Base-by-base conservation (phyloP, 2,797 vertebrate genomes). In the Xenopus petersii region DNA sequence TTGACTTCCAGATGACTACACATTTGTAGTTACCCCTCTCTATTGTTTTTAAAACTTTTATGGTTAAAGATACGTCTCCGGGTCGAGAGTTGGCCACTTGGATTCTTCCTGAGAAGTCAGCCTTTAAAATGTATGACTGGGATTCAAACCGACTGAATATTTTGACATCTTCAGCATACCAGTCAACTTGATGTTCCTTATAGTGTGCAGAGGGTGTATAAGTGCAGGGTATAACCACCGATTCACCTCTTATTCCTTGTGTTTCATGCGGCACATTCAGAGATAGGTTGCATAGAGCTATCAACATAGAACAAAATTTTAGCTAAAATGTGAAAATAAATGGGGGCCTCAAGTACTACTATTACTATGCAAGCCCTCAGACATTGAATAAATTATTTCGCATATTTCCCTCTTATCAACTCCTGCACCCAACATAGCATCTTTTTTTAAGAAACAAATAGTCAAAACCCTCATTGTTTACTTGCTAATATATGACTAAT, bases 191-290 rank as follows among this genome's bases (percentile, higher is more conserved):
- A 12, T 8, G 2, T 47, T 62, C 56, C 3, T 24, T 21, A 42
- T 67, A 64, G 10, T 26, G 6, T 16, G 15, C 11, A 12, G 56
- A 62, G 8, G 70, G 56, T 4, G n/a, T 47, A 24, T 77, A 77
- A 12, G 64, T 67, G 58, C 75, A 77, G 10, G 75, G 75, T 47
- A 77, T 62, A 10, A 55, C 10, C 47, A 77, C 75, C 8, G 64
- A 56, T 0, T 47, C 12, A 24, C 69, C 3, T 12, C n/a, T 49
- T 7, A 46, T 9, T 24, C 75, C 75, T 2, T 36, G 36, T 16
- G 67, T 17, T 7, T 0, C 42, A 13, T 67, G 10, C 2, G 59
- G 5, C 56, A 77, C 64, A 4, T 42, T 47, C 10, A 77, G 48
- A n/a, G 75, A 30, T 5, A 62, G 26, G 47, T 47, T 47, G 47